Evolutionary conservation across 2,113 vertebrate species (phyloP).

Genomic region (Phrynocephalus versicolor): DNA sequence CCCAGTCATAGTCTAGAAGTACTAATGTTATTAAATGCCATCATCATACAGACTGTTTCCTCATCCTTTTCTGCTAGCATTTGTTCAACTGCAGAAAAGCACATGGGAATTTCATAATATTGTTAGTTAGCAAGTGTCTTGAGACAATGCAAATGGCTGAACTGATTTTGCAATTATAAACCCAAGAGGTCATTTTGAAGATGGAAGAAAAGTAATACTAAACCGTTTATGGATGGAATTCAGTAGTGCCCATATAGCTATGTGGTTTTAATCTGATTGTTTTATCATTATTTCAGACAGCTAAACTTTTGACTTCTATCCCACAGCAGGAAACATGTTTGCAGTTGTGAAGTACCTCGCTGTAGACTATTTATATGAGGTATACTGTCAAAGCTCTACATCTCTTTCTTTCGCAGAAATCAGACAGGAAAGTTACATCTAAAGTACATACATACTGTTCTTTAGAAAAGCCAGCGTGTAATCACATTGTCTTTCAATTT

Average conservation of each 20-base stretch:
- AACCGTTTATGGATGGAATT: not conserved
- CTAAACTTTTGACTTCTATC: constrained; percentile 35
- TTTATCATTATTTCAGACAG: constrained; percentile 56
- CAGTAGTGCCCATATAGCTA: not conserved
- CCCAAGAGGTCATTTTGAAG: not conserved
- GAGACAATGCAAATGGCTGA: not conserved
- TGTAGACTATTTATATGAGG: constrained; percentile 80
- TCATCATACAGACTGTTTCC: not conserved
- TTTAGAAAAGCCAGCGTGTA: not conserved
- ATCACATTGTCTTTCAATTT: constrained; percentile 46
- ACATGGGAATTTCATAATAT: not conserved
- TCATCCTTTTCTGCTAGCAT: not conserved
- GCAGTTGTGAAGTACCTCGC: constrained; percentile 72
- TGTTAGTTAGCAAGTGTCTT: not conserved
- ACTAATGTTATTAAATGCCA: not conserved
- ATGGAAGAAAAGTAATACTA: not conserved
- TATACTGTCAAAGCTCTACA: constrained; percentile 57
- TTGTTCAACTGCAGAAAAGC: not conserved
- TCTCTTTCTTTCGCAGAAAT: constrained; percentile 30
- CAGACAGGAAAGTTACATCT: constrained; percentile 4
- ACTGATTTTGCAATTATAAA: not conserved
- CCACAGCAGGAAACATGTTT: constrained; percentile 70
- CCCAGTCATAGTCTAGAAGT: not conserved
- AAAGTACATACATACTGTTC: not conserved
- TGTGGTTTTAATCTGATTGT: constrained; percentile 33